A percentile compares a stretch with the other conserved stretches of the same genome.
phyloP scores from a whole-genome alignment of 2,113 vertebrate genomes.

The Dasyornis broadbenti region DNA sequence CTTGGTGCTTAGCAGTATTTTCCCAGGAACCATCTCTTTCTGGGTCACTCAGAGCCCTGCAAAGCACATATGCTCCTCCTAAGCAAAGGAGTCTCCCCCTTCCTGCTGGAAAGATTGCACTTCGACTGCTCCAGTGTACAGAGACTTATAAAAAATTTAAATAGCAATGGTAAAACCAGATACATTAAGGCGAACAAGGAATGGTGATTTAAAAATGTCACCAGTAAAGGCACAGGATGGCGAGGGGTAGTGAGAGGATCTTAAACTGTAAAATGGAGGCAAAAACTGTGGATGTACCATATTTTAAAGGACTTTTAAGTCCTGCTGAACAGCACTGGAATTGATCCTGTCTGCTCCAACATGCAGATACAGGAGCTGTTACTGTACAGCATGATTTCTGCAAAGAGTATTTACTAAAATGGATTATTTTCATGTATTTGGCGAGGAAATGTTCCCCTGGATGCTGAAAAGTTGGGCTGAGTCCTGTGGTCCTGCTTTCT shows the following conservation, averaged over 20 bases:
- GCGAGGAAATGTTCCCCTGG: background rate
- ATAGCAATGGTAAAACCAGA: conserved; percentile 27
- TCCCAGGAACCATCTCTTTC: background rate
- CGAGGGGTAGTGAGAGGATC: background rate
- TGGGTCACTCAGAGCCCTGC: background rate
- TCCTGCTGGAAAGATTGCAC: background rate
- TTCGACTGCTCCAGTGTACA: background rate
- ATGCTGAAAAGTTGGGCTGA: background rate
- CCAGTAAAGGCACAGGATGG: background rate
- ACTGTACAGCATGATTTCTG: background rate
- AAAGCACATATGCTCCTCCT: background rate
- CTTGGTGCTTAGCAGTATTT: background rate
- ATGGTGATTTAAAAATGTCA: background rate
- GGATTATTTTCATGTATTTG: background rate
- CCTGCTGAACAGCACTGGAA: background rate
- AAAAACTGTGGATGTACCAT: background rate
- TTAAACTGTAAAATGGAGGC: conserved; percentile 10
- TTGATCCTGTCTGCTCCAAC: background rate
- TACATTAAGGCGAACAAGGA: background rate
- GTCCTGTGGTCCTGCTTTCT: background rate
- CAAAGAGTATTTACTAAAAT: background rate
- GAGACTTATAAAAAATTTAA: conserved; percentile 45
- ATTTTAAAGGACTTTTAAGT: conserved; percentile 44
- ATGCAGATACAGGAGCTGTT: background rate
- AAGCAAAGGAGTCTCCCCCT: background rate